phyloP scores from a whole-genome alignment of 1,140 invertebrate species.

The Augochlora pura region DNA sequence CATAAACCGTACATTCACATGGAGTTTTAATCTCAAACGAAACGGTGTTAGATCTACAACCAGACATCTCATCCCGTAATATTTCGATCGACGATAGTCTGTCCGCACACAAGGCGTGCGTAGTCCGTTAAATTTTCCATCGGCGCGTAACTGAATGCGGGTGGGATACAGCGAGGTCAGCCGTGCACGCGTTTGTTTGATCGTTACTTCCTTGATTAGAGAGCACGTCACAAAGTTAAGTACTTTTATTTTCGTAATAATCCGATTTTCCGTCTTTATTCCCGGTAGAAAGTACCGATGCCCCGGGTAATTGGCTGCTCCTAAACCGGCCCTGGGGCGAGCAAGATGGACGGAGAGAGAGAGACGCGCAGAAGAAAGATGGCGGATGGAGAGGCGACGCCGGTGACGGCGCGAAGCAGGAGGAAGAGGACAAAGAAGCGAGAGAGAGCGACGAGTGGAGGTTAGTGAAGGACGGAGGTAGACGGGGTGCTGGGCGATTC shows the following conservation, averaged over 20 bases:
- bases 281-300: conserved; percentile 60
- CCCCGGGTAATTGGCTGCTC: conserved; percentile 61
- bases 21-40: neutral
- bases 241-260: conserved; percentile 66
- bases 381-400: conserved; percentile 36
- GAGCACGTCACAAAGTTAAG: conserved; percentile 49
- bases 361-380: conserved; percentile 57
- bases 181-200: conserved; percentile 47
- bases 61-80: neutral
- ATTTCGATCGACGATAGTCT: neutral
- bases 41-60: neutral
- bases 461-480: conserved; percentile 19
- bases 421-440: conserved; percentile 49
- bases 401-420: conserved; percentile 43
- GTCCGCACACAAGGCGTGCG: conserved; percentile 22
- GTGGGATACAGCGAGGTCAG: neutral
- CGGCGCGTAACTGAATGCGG: neutral
- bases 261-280: conserved; percentile 66
- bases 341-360: conserved; percentile 46
- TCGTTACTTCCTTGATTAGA: conserved; percentile 63
- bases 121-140: conserved; percentile 6
- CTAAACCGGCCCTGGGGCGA: conserved; percentile 62
- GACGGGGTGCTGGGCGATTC: conserved; percentile 20
- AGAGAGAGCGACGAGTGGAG: conserved; percentile 16
- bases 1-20: too few relatives aligned